phyloP scores from a whole-genome alignment of 2,797 vertebrate genomes.

The Hippoglossus hippoglossus region DNA sequence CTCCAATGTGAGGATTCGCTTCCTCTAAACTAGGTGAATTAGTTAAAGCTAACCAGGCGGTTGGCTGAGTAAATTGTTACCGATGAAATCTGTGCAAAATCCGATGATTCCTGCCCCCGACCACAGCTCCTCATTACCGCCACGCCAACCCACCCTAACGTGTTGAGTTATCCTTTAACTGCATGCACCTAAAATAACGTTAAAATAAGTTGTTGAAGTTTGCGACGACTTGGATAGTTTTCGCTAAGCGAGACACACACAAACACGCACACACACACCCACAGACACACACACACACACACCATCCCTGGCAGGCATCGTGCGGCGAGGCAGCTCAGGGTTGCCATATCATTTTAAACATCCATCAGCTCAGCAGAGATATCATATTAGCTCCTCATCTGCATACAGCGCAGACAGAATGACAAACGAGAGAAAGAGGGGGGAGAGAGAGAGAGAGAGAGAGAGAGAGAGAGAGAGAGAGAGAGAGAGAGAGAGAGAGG shows the following conservation, averaged over 20 bases:
- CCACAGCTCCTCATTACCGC: slow-evolving; percentile 41
- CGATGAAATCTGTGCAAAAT: too few species aligned
- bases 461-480: too few species aligned
- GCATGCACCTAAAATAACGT: not conserved
- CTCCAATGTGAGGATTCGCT: not conserved
- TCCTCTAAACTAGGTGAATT: too few species aligned
- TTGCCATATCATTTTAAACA: slow-evolving; percentile 78
- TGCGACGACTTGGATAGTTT: slow-evolving; percentile 37
- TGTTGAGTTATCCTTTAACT: not conserved
- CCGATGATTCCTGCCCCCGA: too few species aligned
- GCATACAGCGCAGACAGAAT: slow-evolving; percentile 80
- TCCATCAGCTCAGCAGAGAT: slow-evolving; percentile 82
- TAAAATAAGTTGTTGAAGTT: slow-evolving; percentile 22
- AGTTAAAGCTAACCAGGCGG: too few species aligned
- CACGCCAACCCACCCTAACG: slow-evolving; percentile 22
- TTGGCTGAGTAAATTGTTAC: too few species aligned
- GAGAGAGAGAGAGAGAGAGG: too few species aligned
- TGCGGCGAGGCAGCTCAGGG: slow-evolving; percentile 64
- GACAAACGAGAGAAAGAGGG: slow-evolving; percentile 59
- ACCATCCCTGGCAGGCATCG: slow-evolving; percentile 57
- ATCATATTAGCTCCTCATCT: slow-evolving; percentile 84
- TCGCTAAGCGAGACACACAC: slow-evolving; percentile 32
- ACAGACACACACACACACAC: slow-evolving; percentile 32
- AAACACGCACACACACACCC: slow-evolving; percentile 33
- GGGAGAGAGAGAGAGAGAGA: not conserved